Evolutionary conservation across 2,888 invertebrate species (phyloP), one percentile per base, ranked within the genome.

Genomic region (Lithophane socia): DNA sequence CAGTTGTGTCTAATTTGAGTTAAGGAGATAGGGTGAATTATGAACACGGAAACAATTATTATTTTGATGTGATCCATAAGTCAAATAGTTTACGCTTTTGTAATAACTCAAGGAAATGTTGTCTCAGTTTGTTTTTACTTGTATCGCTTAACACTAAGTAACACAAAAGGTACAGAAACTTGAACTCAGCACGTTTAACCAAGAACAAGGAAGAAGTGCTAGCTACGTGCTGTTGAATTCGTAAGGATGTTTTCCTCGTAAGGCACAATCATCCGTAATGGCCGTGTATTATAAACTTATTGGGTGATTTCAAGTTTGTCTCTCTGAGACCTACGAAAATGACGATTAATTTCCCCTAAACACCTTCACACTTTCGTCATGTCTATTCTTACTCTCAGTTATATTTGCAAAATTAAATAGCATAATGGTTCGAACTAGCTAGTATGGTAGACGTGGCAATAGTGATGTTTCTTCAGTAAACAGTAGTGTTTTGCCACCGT

Each of bases 381-480:
- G 3, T 1, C 37, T 49, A 42, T 54, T 47, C 13, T 64, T 16
- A 24, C 37, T n/a, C 1, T 21, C 16, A 42, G 58, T 60, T 13
- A 56, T 58, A 29, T 60, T 82, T 42, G 61, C 70, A 29, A 70
- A 47, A 64, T 84, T 73, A 65, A 84, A 72, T 63, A 42, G 65
- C 67, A 44, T 13, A 70, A 37, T 60, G 73, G 61, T 73, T 60
- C 5, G 52, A 24, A 49, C 42, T 44, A 68, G 37, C 44, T 54
- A 47, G 52, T 60, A 56, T 65, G 47, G 54, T 44, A 61, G n/a
- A 56, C 21, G 64, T 58, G 74, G 64, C 66, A 87, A 71, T 77
- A 68, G 79, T 73, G 72, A 63, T 82, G 84, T 86, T 85, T 77
- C 75, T 71, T 85, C 69, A 80, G 70, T 65, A 84, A 88, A 86